Conservation (phyloP, 2,888 invertebrate genomes). For the Hirtodrosophila trivittata region DNA sequence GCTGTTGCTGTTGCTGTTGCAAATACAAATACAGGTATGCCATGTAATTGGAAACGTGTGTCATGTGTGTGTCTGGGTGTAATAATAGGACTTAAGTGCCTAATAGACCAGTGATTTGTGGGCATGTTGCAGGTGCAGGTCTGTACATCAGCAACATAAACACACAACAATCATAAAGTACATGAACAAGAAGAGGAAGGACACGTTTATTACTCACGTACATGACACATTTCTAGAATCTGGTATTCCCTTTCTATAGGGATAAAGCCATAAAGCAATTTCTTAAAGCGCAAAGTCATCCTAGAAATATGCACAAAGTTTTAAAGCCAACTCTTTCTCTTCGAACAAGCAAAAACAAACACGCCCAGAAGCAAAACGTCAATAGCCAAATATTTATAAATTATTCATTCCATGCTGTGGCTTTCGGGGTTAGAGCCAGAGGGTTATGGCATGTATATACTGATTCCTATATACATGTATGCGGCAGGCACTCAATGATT, state of each 20-base stretch:
- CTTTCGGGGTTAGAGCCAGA: too few species aligned
- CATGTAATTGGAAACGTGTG: slow-evolving; percentile 9
- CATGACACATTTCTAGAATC: slow-evolving; percentile 78
- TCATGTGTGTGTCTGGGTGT: slow-evolving; percentile 15
- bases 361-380: too few species aligned
- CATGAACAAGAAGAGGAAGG: slow-evolving; percentile 26
- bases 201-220: slow-evolving; percentile 72
- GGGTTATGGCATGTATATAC: too few species aligned
- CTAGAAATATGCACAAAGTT: slow-evolving; percentile 65
- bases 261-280: slow-evolving; percentile 81
- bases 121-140: slow-evolving; percentile 36
- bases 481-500: too few species aligned
- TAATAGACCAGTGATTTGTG: slow-evolving; percentile 12
- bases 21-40: neutral
- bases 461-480: too few species aligned
- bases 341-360: slow-evolving; percentile 8
- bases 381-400: too few species aligned
- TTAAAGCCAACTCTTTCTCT: slow-evolving; percentile 24
- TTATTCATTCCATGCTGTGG: too few species aligned
- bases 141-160: slow-evolving; percentile 39
- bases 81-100: neutral
- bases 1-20: slow-evolving; percentile 1
- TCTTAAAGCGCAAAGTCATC: slow-evolving; percentile 79
- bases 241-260: slow-evolving; percentile 80
- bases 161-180: slow-evolving; percentile 1